phyloP scores from a whole-genome alignment of 2,888 invertebrate genomes.

The Linnaemya vulpina region DNA sequence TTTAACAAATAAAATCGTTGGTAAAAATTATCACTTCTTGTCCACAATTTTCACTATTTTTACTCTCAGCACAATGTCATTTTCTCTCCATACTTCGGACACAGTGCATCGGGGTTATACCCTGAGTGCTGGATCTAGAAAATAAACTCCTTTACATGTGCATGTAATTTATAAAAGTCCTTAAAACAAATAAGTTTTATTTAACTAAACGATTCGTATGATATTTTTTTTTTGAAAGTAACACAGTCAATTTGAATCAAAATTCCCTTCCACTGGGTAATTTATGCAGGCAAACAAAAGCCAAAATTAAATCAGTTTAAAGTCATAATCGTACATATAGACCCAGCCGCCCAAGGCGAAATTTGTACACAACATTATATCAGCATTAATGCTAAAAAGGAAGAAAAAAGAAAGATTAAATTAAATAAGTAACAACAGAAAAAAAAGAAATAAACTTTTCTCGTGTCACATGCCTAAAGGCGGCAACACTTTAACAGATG shows the following conservation, averaged over 20 bases:
- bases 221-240: not conserved
- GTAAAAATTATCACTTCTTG: no score
- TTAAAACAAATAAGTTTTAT: not conserved
- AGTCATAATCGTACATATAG: slow-evolving; percentile 64
- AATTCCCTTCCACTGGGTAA: slow-evolving; percentile 28
- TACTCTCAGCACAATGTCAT: no score
- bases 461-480: slow-evolving; percentile 76
- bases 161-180: not conserved
- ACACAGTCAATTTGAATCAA: slow-evolving; percentile 16
- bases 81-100: no score
- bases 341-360: slow-evolving; percentile 54
- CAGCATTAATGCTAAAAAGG: slow-evolving; percentile 68
- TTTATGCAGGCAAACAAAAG: slow-evolving; percentile 48
- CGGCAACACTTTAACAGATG: slow-evolving; percentile 69
- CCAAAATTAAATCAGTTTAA: slow-evolving; percentile 66
- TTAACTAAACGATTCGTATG: not conserved
- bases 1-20: no score
- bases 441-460: slow-evolving; percentile 68
- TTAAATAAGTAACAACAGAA: slow-evolving; percentile 22
- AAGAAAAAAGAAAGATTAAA: slow-evolving; percentile 55
- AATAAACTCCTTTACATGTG: no score
- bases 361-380: slow-evolving; percentile 47
- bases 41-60: no score
- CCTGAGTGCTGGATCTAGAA: no score
- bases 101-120: no score